Evolutionary conservation across 2,113 vertebrate genomes (phyloP).

Genomic region (Odontesthes bonariensis): DNA sequence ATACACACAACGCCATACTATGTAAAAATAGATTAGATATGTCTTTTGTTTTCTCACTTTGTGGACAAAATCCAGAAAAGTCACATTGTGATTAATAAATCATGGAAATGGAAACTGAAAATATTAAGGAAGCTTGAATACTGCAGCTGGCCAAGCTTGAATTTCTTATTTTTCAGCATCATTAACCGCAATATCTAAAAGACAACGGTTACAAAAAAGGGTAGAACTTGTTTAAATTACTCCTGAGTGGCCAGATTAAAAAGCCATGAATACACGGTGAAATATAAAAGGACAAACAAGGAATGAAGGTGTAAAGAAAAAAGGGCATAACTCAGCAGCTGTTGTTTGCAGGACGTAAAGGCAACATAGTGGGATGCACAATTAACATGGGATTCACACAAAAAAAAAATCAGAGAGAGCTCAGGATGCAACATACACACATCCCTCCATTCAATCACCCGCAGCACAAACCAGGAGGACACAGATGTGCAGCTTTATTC

Average conservation of each 20-base stretch:
- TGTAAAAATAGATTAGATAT: neutral
- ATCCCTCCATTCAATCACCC: conserved; percentile 7
- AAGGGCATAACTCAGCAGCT: conserved; percentile 5
- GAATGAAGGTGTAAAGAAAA: neutral
- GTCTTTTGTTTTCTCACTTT: neutral
- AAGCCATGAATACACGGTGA: neutral
- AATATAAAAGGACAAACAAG: neutral
- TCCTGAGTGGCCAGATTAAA: neutral
- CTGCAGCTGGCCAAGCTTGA: too few species aligned
- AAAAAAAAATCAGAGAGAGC: conserved; percentile 14
- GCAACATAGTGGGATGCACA: neutral
- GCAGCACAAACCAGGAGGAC: conserved; percentile 22
- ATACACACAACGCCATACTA: too few species aligned
- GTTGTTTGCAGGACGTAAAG: neutral
- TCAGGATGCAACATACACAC: conserved; percentile 8
- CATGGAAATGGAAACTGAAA: neutral
- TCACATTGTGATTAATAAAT: neutral
- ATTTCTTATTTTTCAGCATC: neutral
- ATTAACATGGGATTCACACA: conserved; percentile 1
- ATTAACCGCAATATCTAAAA: neutral
- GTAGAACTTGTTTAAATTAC: neutral
- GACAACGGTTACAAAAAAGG: neutral
- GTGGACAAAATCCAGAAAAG: neutral
- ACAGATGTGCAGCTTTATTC: conserved; percentile 39
- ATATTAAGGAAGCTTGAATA: neutral